Evolutionary conservation across 2,888 invertebrate species (phyloP), one percentile per base, ranked within the genome.

Genomic region (Maniola hyperantus): DNA sequence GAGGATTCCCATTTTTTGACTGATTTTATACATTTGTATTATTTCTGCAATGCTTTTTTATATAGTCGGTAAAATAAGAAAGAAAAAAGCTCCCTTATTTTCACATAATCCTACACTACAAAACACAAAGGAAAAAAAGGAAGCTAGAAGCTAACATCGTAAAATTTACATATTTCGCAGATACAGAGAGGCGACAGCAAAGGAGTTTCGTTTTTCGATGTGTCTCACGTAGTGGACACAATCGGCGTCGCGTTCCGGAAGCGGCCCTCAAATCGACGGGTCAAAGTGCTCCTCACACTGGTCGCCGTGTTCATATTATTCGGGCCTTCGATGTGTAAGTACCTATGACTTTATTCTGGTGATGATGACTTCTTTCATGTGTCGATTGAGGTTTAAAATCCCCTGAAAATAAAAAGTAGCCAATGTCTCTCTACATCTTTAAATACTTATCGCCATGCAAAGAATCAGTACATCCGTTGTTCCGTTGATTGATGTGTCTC

Each of bases 401-500:
- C n/a, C n/a, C n/a, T n/a, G n/a, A n/a, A n/a, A n/a, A n/a, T n/a
- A n/a, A n/a, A n/a, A n/a, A n/a, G n/a, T n/a, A n/a, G n/a, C n/a
- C n/a, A n/a, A n/a, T n/a, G n/a, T n/a, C n/a, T n/a, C n/a, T n/a
- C n/a, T n/a, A n/a, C n/a, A n/a, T n/a, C n/a, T n/a, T n/a, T n/a
- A n/a, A n/a, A n/a, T n/a, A n/a, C n/a, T n/a, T n/a, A n/a, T n/a
- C n/a, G n/a, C n/a, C n/a, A n/a, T n/a, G n/a, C n/a, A n/a, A n/a
- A n/a, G n/a, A n/a, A n/a, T n/a, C n/a, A n/a, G n/a, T n/a, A n/a
- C n/a, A n/a, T n/a, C n/a, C n/a, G n/a, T n/a, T n/a, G 84, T 86
- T 0, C 96, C 97, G 67, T 96, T 97, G 84, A 97, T 97, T 83
- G 94, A 97, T 75, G 83, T 95, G 13, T 93, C 94, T 18, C 97